Conservation (phyloP, 2,888 invertebrate species). For the Leuctra nigra region DNA sequence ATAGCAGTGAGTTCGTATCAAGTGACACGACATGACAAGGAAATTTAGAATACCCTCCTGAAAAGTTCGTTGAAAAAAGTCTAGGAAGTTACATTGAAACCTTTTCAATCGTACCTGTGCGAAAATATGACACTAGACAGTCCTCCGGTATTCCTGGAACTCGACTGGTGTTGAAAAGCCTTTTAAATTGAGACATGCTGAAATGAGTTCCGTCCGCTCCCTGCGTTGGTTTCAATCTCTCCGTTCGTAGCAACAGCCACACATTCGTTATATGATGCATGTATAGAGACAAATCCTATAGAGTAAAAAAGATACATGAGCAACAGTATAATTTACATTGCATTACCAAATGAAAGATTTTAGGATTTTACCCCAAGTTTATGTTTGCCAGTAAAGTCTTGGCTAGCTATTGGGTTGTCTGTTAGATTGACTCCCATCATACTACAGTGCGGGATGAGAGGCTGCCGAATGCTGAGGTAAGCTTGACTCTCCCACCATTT, state of each 20-base stretch:
- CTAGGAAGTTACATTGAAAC: no score
- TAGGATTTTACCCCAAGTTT: no score
- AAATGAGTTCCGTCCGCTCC: constrained; percentile 40
- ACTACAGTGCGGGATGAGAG: constrained; percentile 45
- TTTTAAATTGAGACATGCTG: constrained; percentile 45
- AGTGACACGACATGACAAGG: no score
- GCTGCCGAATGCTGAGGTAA: constrained; percentile 45
- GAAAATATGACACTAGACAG: constrained; percentile 40
- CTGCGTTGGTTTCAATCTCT: constrained; percentile 38
- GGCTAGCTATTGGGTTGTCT: no score
- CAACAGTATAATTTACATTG: no score
- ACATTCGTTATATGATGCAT: constrained; percentile 40
- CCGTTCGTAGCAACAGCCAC: constrained; percentile 44
- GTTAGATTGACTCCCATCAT: constrained; percentile 39
- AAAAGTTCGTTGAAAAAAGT: no score
- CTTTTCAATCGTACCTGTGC: constrained; percentile 40
- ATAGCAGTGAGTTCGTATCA: no score
- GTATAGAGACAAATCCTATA: constrained; percentile 36
- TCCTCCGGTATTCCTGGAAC: constrained; percentile 43
- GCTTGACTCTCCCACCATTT: constrained; percentile 52
- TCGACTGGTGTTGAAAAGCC: constrained; percentile 46
- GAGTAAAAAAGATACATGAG: neutral
- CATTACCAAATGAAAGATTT: no score
- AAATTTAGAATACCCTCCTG: no score
- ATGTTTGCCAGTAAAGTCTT: no score